A percentile compares a stretch with the other conserved stretches of the same genome.
Evolutionary conservation across 2,888 invertebrate genomes (phyloP).

Genomic region (Odontothrips loti): DNA sequence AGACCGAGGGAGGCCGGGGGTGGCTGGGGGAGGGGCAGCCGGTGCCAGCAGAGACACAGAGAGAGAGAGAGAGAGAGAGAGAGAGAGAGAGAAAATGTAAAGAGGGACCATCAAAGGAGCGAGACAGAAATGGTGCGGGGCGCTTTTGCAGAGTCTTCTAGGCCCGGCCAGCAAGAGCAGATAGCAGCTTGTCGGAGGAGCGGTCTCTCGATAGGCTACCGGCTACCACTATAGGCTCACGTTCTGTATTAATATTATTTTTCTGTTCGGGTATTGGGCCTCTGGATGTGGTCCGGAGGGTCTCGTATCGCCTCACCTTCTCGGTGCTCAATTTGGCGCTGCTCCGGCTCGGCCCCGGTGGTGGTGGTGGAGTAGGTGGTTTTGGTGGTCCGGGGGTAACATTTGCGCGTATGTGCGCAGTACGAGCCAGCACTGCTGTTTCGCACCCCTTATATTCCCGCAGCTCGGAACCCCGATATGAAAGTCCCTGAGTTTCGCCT

Average conservation of each 20-base stretch:
- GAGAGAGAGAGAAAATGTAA: neutral
- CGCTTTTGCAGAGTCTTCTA: neutral
- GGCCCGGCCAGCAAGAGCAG: too few relatives aligned
- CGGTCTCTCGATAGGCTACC: too few relatives aligned
- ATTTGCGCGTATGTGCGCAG: too few relatives aligned
- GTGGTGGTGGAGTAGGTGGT: too few relatives aligned
- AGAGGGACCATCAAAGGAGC: slow-evolving; percentile 16
- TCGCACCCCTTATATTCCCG: too few relatives aligned
- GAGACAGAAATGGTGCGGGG: neutral
- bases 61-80: neutral
- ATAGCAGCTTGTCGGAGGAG: too few relatives aligned
- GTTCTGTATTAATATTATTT: neutral
- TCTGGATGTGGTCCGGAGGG: too few relatives aligned
- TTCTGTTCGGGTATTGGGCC: too few relatives aligned
- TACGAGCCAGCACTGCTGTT: too few relatives aligned
- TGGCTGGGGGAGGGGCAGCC: neutral
- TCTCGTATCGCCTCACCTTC: neutral
- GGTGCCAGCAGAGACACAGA: neutral
- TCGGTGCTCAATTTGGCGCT: neutral
- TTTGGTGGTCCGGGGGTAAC: too few relatives aligned
- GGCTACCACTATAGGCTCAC: neutral
- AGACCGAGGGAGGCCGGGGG: neutral
- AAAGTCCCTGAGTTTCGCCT: too few relatives aligned
- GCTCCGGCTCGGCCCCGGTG: neutral
- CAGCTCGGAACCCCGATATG: too few relatives aligned